These are phyloP conservation scores for Vesta saturnalis DNA, from an alignment of 2,888 invertebrate species.

Conservation along the genomic window DNA sequence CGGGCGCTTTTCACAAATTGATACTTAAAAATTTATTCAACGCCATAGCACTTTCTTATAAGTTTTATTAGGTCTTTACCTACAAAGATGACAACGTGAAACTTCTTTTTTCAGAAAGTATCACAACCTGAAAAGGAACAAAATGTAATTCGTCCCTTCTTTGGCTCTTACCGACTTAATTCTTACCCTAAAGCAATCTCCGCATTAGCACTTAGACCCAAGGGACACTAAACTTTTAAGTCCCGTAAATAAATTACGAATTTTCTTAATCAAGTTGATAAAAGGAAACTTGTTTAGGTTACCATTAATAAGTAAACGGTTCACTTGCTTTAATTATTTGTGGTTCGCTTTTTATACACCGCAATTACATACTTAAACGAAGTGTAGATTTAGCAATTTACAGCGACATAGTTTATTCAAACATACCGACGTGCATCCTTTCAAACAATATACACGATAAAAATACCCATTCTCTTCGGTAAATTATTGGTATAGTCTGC, in stretches of 20 bases:
- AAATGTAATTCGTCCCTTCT: slow-evolving; percentile 31
- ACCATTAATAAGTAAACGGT: slow-evolving; percentile 28
- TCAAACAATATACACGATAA: slow-evolving; percentile 1
- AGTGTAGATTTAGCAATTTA: not conserved
- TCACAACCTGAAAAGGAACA: slow-evolving; percentile 22
- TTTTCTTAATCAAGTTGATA: slow-evolving; percentile 35
- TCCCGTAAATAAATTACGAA: slow-evolving; percentile 34
- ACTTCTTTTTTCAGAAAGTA: slow-evolving; percentile 27
- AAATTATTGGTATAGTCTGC: slow-evolving; percentile 1
- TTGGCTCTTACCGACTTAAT: slow-evolving; percentile 29
- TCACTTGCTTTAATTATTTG: slow-evolving; percentile 9
- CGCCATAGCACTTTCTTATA: not conserved
- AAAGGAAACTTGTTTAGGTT: slow-evolving; percentile 29
- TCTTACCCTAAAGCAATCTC: slow-evolving; percentile 36
- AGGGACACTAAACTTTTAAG: slow-evolving; percentile 35
- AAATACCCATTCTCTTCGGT: not conserved
- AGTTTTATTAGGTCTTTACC: not conserved
- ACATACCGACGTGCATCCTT: slow-evolving; percentile 1
- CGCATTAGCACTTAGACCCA: slow-evolving; percentile 37
- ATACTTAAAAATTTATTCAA: not conserved
- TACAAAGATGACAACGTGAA: slow-evolving; percentile 26
- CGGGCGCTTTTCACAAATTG: no score
- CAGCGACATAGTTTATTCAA: not conserved
- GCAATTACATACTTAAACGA: not conserved
- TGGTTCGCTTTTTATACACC: slow-evolving; percentile 3